Percentiles rank a stretch among this genome's conserved stretches.
Conservation (phyloP, 2,113 vertebrate species). For the Syngnathus scovelli region DNA sequence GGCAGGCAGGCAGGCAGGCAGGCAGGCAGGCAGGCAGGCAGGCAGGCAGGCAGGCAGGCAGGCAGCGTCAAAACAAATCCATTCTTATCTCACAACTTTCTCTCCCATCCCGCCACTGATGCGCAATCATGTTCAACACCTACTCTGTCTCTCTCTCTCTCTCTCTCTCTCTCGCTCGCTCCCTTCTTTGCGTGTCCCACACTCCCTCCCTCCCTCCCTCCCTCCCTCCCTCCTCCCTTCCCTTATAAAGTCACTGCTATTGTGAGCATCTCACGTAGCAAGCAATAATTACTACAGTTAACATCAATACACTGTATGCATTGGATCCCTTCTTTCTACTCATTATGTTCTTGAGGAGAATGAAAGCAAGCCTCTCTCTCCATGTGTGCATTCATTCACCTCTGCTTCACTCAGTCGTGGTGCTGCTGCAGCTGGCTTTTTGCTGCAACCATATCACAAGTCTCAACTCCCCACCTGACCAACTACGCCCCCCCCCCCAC, state of each 20-base stretch:
- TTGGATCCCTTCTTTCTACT: not conserved
- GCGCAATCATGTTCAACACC: slow-evolving; percentile 44
- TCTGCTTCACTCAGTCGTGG: slow-evolving; percentile 30
- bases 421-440: slow-evolving; percentile 52
- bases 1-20: too few species aligned
- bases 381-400: slow-evolving; percentile 23
- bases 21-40: too few species aligned
- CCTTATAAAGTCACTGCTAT: slow-evolving; percentile 36
- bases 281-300: slow-evolving; percentile 1
- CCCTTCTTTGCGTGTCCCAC: not conserved
- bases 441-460: slow-evolving; percentile 48
- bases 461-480: slow-evolving; percentile 9
- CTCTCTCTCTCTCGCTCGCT: slow-evolving; percentile 19
- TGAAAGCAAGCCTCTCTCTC: not conserved
- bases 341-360: not conserved
- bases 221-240: slow-evolving; percentile 20
- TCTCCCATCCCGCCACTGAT: slow-evolving; percentile 44
- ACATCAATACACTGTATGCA: not conserved
- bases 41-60: too few species aligned
- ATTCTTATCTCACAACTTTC: slow-evolving; percentile 60
- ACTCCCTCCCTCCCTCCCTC: not conserved
- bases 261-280: slow-evolving; percentile 33
- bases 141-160: slow-evolving; percentile 4
- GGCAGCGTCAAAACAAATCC: slow-evolving; percentile 17
- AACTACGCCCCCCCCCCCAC: not conserved